Conservation (phyloP, 1,140 invertebrate species). For the Trichonephila clavata region DNA sequence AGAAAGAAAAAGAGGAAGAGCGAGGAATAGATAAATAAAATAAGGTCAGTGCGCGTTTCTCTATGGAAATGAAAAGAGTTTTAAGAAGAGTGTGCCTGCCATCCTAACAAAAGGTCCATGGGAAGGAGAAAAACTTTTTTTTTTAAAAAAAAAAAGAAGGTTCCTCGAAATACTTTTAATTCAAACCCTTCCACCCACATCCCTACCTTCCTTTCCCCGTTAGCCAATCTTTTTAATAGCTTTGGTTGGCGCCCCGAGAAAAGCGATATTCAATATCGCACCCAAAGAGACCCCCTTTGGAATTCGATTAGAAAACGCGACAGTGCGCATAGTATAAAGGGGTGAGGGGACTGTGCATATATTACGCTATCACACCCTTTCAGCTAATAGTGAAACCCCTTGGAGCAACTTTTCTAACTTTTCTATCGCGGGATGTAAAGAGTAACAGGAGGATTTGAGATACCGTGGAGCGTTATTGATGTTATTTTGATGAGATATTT, state of each 20-base stretch:
- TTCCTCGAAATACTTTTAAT: slow-evolving; percentile 71
- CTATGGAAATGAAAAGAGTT: slow-evolving; percentile 63
- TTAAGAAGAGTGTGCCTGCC: slow-evolving; percentile 15
- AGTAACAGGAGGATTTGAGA: not conserved
- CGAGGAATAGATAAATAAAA: slow-evolving; percentile 5
- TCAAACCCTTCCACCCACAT: slow-evolving; percentile 35
- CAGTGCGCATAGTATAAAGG: slow-evolving; percentile 44
- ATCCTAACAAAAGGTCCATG: slow-evolving; percentile 10
- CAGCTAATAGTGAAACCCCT: not conserved
- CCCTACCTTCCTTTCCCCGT: not conserved
- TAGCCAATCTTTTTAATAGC: slow-evolving; percentile 76
- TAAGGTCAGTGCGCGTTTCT: slow-evolving; percentile 33
- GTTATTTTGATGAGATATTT: slow-evolving; percentile 18
- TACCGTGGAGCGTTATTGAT: not conserved
- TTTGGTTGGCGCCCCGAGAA: slow-evolving; percentile 41
- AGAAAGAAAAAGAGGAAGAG: not conserved
- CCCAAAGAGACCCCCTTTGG: slow-evolving; percentile 55
- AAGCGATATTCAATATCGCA: slow-evolving; percentile 76
- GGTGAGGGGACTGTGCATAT: slow-evolving; percentile 42
- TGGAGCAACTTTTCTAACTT: not conserved
- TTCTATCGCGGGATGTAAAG: not conserved
- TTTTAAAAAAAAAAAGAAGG: slow-evolving; percentile 1
- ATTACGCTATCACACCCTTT: slow-evolving; percentile 41
- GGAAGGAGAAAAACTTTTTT: slow-evolving; percentile 39
- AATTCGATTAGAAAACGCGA: slow-evolving; percentile 76